Conservation (phyloP, 1,140 invertebrate genomes). For the Drosophila murphyi region DNA sequence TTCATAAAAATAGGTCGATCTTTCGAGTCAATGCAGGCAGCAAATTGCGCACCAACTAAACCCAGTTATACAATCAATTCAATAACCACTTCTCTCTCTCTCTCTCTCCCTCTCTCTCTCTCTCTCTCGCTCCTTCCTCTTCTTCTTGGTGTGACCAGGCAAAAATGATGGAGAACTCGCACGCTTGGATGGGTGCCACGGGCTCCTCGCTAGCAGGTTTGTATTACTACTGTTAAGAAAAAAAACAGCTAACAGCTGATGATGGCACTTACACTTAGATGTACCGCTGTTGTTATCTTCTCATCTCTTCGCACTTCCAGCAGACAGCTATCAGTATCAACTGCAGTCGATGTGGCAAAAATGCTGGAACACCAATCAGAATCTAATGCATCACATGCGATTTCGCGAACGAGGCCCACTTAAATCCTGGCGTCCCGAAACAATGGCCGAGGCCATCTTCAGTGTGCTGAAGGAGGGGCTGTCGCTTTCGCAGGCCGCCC, state of each 20-base stretch:
- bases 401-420: slow-evolving; percentile 95
- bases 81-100: slow-evolving; percentile 34
- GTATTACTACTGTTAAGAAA: slow-evolving; percentile 75
- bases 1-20: slow-evolving; percentile 60
- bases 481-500: slow-evolving; percentile 94
- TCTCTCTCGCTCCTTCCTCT: slow-evolving; percentile 2
- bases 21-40: slow-evolving; percentile 16
- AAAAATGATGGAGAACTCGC: slow-evolving; percentile 94
- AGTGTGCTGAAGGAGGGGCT: slow-evolving; percentile 95
- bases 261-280: slow-evolving; percentile 4
- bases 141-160: slow-evolving; percentile 87
- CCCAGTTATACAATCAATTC: slow-evolving; percentile 68
- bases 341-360: slow-evolving; percentile 97
- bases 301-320: slow-evolving; percentile 69
- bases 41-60: slow-evolving; percentile 61
- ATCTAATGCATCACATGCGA: slow-evolving; percentile 93
- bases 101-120: not conserved
- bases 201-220: slow-evolving; percentile 95
- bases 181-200: slow-evolving; percentile 93
- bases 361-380: slow-evolving; percentile 94
- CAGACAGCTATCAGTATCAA: slow-evolving; percentile 96
- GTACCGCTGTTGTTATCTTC: slow-evolving; percentile 68
- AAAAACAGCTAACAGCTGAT: too few relatives aligned
- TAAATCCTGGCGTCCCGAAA: slow-evolving; percentile 97
- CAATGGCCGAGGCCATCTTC: slow-evolving; percentile 97